Percentiles rank a stretch among this genome's conserved stretches.
phyloP scores from a whole-genome alignment of 2,888 invertebrate species.

The Acanthosepion esculentum region DNA sequence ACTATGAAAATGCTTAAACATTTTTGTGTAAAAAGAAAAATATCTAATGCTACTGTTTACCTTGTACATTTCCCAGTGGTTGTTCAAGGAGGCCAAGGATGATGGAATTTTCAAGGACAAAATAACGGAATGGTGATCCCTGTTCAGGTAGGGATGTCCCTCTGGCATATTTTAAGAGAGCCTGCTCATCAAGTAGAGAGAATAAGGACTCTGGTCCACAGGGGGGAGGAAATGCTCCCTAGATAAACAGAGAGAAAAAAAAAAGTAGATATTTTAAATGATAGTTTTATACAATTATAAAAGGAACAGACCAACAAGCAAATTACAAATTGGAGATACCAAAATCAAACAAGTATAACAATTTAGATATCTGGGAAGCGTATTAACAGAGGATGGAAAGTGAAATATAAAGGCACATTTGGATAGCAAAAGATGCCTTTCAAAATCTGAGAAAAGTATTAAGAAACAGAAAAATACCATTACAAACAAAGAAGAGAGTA shows the following conservation, averaged over 20 bases:
- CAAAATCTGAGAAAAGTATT: too few relatives aligned
- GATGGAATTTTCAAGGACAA: constrained; percentile 91
- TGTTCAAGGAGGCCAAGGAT: constrained; percentile 91
- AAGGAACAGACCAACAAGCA: too few relatives aligned
- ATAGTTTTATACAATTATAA: neutral
- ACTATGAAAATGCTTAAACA: too few relatives aligned
- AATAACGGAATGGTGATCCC: constrained; percentile 83
- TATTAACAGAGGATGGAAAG: too few relatives aligned
- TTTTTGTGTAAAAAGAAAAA: neutral
- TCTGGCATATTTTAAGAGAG: constrained; percentile 83
- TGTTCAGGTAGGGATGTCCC: constrained; percentile 68
- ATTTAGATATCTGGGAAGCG: too few relatives aligned
- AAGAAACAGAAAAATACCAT: too few relatives aligned
- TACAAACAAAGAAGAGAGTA: too few relatives aligned
- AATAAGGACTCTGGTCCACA: constrained; percentile 89
- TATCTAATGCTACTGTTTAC: constrained; percentile 70
- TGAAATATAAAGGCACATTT: too few relatives aligned
- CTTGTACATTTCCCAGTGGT: constrained; percentile 88
- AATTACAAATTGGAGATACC: too few relatives aligned
- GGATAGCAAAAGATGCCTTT: too few relatives aligned
- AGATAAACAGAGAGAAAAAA: constrained; percentile 49
- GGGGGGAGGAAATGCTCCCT: constrained; percentile 89
- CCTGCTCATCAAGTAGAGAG: constrained; percentile 90
- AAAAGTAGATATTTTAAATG: neutral
- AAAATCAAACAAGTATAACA: too few relatives aligned